Base-by-base conservation (phyloP, 2,797 vertebrate genomes). In the Pseudochaenichthys georgianus region DNA sequence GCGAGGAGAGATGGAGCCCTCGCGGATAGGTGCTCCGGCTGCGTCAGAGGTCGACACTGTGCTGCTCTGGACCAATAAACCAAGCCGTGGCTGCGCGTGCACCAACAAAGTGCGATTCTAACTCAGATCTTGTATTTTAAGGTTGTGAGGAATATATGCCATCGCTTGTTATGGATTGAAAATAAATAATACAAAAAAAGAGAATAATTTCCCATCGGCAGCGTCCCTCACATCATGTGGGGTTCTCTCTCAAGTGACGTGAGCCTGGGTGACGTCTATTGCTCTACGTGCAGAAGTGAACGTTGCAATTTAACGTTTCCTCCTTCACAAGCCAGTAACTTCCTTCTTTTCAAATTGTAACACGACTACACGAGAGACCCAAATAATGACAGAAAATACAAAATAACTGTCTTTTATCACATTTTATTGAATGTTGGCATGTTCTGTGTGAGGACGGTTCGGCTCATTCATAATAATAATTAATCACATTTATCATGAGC, bases 261-360 rank as follows among this genome's bases (percentile, higher is more conserved):
- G 42, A 42, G 1, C n/a, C 34, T 1, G 43, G 3, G 13, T 3
- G 69, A 77, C 67, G 80, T 54, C 57, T 9, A 1, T 42, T 15
- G n/a, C 21, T 43, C 58, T 89, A 94, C 93, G 92, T 93, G 91
- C 89, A n/a, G 63, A 87, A 75, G 34, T 60, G 77, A 79, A 67
- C 81, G 87, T 87, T 6, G 50, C 82, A 64, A 3, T 38, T 13
- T 15, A 64, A 47, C 77, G 74, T 86, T 82, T 77, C 85, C 80
- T 52, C 58, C 41, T 45, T 54, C 58, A 47, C 23, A 50, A 38
- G 51, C 11, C 34, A 0, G 12, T 12, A 41, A 80, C 78, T 62
- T 82, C 73, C 69, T 3, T 1, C 1, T 28, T 51, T 13, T 46
- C 5, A 13, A 23, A 13, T 0, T 13, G 17, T 9, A 10, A 41